These are phyloP conservation scores for Schizopygopsis malacanthus DNA, from an alignment of 2,797 vertebrate species.

Conservation along the genomic window DNA sequence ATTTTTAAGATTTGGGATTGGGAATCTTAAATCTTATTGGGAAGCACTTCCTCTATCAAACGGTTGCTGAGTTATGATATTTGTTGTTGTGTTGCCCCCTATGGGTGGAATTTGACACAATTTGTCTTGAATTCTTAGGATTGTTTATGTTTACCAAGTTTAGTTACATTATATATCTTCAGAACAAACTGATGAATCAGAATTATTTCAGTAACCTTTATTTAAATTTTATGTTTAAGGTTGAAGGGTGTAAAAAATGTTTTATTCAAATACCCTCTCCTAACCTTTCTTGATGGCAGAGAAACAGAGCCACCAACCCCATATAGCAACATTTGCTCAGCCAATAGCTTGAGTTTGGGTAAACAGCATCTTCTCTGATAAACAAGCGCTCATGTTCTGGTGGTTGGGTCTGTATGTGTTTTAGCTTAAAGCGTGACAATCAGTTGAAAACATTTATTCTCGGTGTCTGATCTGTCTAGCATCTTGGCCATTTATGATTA, in stretches of 20 bases:
- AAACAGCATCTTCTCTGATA: neutral
- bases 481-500: neutral
- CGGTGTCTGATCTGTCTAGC: neutral
- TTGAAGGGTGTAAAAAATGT: neutral
- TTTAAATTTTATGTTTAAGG: neutral
- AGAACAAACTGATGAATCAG: neutral
- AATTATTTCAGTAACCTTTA: neutral
- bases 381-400: neutral
- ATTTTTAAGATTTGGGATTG: neutral
- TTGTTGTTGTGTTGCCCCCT: neutral
- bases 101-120: constrained; percentile 2
- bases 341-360: neutral
- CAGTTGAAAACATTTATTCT: neutral
- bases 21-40: neutral
- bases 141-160: neutral
- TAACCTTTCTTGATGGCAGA: neutral
- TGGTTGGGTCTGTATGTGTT: neutral
- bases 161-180: neutral
- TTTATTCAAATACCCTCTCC: no score
- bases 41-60: neutral
- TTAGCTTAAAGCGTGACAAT: neutral
- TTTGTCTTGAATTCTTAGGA: neutral
- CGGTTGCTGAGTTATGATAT: neutral
- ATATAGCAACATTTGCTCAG: neutral
- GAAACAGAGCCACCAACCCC: neutral